Base-by-base conservation (phyloP, 2,113 vertebrate species). In the Lagopus leucura region DNA sequence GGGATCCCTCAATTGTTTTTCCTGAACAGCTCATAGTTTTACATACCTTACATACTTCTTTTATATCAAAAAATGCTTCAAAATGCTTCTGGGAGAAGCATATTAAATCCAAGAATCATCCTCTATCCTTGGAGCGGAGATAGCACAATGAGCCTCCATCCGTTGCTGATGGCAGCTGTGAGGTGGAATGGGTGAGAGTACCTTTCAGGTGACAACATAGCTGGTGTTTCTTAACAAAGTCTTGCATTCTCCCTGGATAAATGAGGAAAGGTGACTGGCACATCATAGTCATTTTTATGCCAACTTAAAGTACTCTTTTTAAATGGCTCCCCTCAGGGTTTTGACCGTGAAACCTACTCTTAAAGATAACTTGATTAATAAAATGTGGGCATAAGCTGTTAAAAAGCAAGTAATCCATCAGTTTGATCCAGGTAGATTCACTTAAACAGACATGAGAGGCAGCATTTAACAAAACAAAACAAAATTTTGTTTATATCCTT, bases 301-400 rank as follows among this genome's bases (percentile, higher is more conserved):
- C 73, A 82, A 84, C 43, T 79, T 84, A 84, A 66, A 86, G 6
- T 74, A 40, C 81, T 86, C 47, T 86, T 82, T 77, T 50, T 40
- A 76, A 82, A 74, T 82, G 90, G 17, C n/a, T 90, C 34, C 80
- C 70, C 54, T 84, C 61, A 25, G 76, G 47, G 81, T 84, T 54
- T 84, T 0, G 1, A 86, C 88, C 52, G 82, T 70, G 66, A 90
- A 94, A 90, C 32, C 48, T 86, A 10, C 34, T 48, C 43, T 89
- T 90, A 90, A 96, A 82, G 66, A 66, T 82, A 91, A 72, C 75
- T 36, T 76, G 86, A 89, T 82, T 76, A 84, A 87, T 90, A 94
- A 90, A 89, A 47, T 77, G 79, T 91, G 64, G 74, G 21, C 40
- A 54, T 70, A 86, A 89, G 70, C 54, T 90, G 36, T 87, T 90